A percentile compares a stretch with the other conserved stretches of the same genome.
Evolutionary conservation across 2,113 vertebrate species (phyloP).

Genomic region (Probosciger aterrimus): DNA sequence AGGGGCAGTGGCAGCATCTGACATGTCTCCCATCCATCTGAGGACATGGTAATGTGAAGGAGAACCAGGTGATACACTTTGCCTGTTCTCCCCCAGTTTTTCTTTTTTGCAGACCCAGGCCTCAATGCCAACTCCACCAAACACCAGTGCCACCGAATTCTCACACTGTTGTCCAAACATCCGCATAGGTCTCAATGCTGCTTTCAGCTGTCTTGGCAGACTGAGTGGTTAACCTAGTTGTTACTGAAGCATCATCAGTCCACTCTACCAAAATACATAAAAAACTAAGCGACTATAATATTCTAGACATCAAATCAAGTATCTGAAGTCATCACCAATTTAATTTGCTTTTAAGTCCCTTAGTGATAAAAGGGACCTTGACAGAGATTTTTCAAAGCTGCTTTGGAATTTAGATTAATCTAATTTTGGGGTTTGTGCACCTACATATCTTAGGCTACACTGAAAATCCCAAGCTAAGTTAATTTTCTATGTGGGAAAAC

Average conservation of each 20-base stretch:
- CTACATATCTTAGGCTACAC: not conserved
- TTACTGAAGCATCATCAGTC: not conserved
- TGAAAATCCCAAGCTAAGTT: not conserved
- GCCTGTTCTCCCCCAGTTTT: not conserved
- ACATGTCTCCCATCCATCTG: not conserved
- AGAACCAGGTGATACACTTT: not conserved
- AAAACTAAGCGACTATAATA: not conserved
- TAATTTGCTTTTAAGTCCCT: not conserved
- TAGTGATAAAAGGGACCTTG: not conserved
- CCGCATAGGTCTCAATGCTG: not conserved
- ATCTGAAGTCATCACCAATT: not conserved
- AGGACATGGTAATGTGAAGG: not conserved
- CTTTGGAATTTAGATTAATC: constrained; percentile 20
- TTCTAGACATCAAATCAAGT: not conserved
- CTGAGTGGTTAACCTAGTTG: not conserved
- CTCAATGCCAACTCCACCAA: not conserved
- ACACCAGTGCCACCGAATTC: not conserved
- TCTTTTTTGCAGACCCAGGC: not conserved
- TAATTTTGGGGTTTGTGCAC: not conserved
- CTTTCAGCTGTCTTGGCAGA: not conserved
- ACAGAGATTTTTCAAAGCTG: constrained; percentile 12
- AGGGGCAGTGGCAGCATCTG: not conserved
- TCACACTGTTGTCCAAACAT: not conserved
- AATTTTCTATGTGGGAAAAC: not conserved
- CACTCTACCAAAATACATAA: not conserved